Evolutionary conservation across 2,888 invertebrate species (phyloP).

Genomic region (Pseudococcus viburni): DNA sequence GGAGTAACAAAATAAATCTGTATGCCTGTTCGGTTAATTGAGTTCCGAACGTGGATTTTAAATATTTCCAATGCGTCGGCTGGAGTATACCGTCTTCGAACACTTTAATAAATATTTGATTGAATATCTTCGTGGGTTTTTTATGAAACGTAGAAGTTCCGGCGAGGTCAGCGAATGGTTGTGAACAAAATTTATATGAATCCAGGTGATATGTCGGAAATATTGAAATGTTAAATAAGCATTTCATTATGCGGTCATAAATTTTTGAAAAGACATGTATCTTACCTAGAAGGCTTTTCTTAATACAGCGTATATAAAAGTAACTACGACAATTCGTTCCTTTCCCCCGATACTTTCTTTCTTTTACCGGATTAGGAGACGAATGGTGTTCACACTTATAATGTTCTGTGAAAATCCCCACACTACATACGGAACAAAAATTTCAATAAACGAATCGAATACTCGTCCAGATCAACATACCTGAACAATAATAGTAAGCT

Average conservation of each 20-base stretch:
- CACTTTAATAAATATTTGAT: constrained; percentile 52
- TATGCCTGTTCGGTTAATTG: constrained; percentile 40
- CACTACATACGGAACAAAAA: background rate
- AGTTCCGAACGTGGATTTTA: constrained; percentile 49
- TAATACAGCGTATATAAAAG: constrained; percentile 28
- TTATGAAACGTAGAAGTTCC: constrained; percentile 40
- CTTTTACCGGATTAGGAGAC: constrained; percentile 25
- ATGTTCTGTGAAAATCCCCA: background rate
- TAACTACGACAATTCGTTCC: constrained; percentile 57
- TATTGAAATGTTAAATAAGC: background rate
- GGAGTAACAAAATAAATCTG: background rate
- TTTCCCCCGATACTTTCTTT: constrained; percentile 57
- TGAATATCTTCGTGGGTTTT: constrained; percentile 52
- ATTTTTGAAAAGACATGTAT: background rate
- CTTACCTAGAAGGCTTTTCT: constrained; percentile 36
- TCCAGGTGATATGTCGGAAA: constrained; percentile 24
- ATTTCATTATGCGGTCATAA: background rate
- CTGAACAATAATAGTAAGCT: constrained; percentile 15
- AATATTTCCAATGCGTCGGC: constrained; percentile 50
- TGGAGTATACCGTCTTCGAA: constrained; percentile 51
- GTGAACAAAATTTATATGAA: constrained; percentile 35
- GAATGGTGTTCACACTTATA: constrained; percentile 43
- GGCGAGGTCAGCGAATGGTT: constrained; percentile 49
- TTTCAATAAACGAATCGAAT: background rate
- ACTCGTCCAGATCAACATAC: background rate